These are phyloP conservation scores for Dinocampus coccinellae DNA, from an alignment of 2,888 invertebrate species.

Conservation along the genomic window DNA sequence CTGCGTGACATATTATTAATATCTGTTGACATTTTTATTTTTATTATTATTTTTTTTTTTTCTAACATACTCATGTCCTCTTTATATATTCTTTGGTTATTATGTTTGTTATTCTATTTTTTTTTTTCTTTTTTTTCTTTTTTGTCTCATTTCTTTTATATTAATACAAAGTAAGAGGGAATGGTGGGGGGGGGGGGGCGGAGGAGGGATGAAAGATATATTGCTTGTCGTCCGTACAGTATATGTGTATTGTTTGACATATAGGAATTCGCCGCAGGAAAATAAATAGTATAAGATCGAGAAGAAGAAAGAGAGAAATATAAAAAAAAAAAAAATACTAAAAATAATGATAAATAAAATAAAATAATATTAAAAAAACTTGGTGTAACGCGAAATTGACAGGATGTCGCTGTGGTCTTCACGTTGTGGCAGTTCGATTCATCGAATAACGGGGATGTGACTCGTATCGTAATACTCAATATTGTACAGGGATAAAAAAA, in stretches of 20 bases:
- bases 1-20: slow-evolving; percentile 34
- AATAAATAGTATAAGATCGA: too few relatives aligned
- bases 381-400: slow-evolving; percentile 43
- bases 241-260: neutral
- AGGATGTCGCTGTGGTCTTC: slow-evolving; percentile 48
- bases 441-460: slow-evolving; percentile 25
- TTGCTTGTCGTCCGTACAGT: neutral
- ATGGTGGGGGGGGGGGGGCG: neutral
- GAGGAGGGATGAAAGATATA: neutral
- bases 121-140: slow-evolving; percentile 2
- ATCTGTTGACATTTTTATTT: slow-evolving; percentile 31
- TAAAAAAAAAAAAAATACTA: neutral
- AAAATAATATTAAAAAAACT: slow-evolving; percentile 22
- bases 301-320: too few relatives aligned
- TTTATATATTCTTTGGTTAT: neutral
- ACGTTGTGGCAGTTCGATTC: slow-evolving; percentile 41
- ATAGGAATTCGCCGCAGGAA: neutral
- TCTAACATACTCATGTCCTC: neutral
- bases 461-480: slow-evolving; percentile 21
- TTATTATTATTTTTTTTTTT: neutral
- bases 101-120: neutral
- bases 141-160: neutral
- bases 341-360: slow-evolving; percentile 13
- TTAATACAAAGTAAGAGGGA: slow-evolving; percentile 12
- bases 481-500: neutral